Evolutionary conservation across 2,888 invertebrate species (phyloP), one percentile per base, ranked within the genome.

Genomic region (Ochlodes sylvanus): DNA sequence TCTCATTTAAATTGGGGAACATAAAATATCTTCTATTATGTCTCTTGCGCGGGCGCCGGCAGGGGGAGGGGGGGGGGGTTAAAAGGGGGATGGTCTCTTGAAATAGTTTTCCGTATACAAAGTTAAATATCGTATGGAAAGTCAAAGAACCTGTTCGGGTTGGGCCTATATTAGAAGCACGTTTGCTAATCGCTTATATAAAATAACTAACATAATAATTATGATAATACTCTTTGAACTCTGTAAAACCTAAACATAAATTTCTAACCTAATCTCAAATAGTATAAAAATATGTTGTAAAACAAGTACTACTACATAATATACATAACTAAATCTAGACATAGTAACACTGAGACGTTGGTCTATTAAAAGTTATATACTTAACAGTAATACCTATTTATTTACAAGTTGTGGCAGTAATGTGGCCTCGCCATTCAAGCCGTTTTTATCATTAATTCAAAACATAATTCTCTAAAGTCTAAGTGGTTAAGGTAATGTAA

Each of bases 341-440:
- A 52, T 38, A 52, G 19, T 58, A 21, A 58, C 41, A 42, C 10
- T 57, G 38, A 4, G 5, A 50, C 34, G 0, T 21, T 42, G 32
- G 52, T 38, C 54, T 63, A 41, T 63, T 54, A 15, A 54, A 54
- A 38, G 52, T 52, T 21, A 52, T 34, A 34, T 38, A 63, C 62
- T 38, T 38, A 54, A 21, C 41, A 21, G 10, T 52, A 56, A 57
- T 50, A 65, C 44, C 56, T 27, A 44, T 65, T 73, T 27, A 56
- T 72, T 75, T 71, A 64, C 41, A 61, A 70, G 63, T 74, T 73
- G 73, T 71, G 63, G 74, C 75, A 75, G 75, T 74, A 74, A 72
- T 64, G 63, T 72, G 63, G 50, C 70, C 72, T 72, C 72, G 5
- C 27, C 27, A 27, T 69, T 75, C 69, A 70, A 74, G 68, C 71